Evolutionary conservation across 53 echinoderm and acorn worm species (phyloP).

Genomic region (Astropecten irregularis): DNA sequence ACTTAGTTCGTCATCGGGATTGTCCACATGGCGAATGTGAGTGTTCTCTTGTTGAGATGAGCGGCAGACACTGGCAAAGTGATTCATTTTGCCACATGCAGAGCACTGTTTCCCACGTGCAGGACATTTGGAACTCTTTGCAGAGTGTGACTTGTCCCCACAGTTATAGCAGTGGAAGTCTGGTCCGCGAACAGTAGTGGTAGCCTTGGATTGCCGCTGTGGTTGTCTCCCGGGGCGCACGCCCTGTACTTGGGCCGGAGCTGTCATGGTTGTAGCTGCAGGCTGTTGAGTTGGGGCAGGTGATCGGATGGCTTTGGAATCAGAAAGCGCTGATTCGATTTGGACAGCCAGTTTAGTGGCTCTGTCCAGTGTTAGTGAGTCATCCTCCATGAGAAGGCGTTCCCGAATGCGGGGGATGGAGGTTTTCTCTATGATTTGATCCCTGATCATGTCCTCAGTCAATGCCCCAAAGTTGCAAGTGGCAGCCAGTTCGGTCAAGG

Average conservation of each 20-base stretch:
- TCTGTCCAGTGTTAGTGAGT: neutral
- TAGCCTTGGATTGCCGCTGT: neutral
- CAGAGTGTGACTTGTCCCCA: constrained; percentile 16
- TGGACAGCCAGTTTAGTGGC: neutral
- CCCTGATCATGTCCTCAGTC: constrained; percentile 37
- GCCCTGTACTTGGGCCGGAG: constrained; percentile 2
- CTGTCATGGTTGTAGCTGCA: neutral
- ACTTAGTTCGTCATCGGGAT: neutral
- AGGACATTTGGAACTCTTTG: constrained; percentile 17
- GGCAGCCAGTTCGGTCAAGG: constrained; percentile 41
- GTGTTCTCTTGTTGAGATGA: neutral
- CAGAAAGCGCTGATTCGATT: constrained; percentile 22
- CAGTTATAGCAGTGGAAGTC: constrained; percentile 34
- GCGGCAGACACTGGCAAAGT: constrained; percentile 3
- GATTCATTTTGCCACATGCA: neutral
- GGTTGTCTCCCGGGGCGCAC: constrained; percentile 17
- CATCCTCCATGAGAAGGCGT: constrained; percentile 40
- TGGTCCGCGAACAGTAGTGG: neutral
- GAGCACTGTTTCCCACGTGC: constrained; percentile 4
- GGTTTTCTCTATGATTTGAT: constrained; percentile 51
- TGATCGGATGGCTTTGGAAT: constrained; percentile 12
- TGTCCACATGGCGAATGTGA: constrained; percentile 20
- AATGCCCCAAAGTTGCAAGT: constrained; percentile 17
- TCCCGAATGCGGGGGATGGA: constrained; percentile 1
- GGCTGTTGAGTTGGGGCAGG: neutral